A percentile compares a stretch with the other conserved stretches of the same genome.
Conservation (phyloP, 1,140 invertebrate species). For the Camponotus vicinus region DNA sequence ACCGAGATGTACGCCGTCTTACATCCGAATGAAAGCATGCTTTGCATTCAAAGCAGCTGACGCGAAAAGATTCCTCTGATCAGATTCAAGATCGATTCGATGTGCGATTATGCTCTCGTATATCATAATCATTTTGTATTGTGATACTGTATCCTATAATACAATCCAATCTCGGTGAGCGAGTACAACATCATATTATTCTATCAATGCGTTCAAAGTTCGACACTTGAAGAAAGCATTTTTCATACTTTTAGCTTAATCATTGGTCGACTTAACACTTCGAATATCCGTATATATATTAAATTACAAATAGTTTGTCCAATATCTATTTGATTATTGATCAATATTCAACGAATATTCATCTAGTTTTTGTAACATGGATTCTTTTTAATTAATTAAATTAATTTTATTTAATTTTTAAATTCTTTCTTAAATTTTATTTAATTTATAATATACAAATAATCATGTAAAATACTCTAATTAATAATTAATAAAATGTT, state of each 20-base stretch:
- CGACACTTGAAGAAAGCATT: background rate
- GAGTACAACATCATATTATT: slow-evolving; percentile 22
- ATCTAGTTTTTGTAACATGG: background rate
- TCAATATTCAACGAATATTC: background rate
- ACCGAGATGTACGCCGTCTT: slow-evolving; percentile 34
- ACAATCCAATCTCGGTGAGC: background rate
- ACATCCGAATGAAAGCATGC: slow-evolving; percentile 40
- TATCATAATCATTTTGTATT: background rate
- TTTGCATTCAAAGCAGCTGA: slow-evolving; percentile 59
- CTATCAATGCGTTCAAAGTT: slow-evolving; percentile 21
- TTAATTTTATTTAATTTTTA: background rate
- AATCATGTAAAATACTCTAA: background rate
- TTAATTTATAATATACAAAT: background rate
- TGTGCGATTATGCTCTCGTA: background rate
- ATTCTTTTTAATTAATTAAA: background rate
- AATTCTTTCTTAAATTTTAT: background rate
- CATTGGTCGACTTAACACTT: background rate
- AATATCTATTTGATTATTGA: background rate
- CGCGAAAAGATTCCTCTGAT: slow-evolving; percentile 6
- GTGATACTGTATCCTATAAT: background rate
- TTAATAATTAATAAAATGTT: background rate
- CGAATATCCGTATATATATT: background rate
- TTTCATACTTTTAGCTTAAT: background rate
- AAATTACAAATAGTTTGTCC: slow-evolving; percentile 15
- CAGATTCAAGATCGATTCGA: background rate